Evolutionary conservation across 2,888 invertebrate species (phyloP), one percentile per base, ranked within the genome.

Genomic region (Himalopsyche kuldschensis): DNA sequence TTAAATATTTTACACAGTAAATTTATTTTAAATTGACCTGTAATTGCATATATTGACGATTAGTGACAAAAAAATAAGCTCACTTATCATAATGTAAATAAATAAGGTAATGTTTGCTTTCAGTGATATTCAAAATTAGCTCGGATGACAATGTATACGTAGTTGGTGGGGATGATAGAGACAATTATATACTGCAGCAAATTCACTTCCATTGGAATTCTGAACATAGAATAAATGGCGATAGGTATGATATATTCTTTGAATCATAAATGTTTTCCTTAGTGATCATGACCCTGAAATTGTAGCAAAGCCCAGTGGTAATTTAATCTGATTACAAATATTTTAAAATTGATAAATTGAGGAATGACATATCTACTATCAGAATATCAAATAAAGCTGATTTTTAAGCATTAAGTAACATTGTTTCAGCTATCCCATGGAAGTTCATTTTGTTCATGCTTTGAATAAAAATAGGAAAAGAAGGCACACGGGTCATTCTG

Each of bases 131-230:
- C 87, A 90, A 89, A 80, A 88, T 90, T n/a, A 32, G 79, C 4
- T 90, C 91, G 0, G 89, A 89, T 0, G 86, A 87, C 11, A 85
- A 87, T 0, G 89, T 90, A 86, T 90, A 90, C 82, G 90, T 93
- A 0, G 88, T 88, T 3, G 95, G 95, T 0, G 95, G 95, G 0
- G 93, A 93, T 3, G 88, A 95, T 76, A 89, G 90, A 69, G 90
- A 91, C 41, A 88, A 89, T 1, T 96, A 94, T 88, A 88, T 92
- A 1, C 90, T 96, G 79, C 94, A 95, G 82, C 95, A 96, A 89
- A 90, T 96, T 79, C 96, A 97, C 88, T 95, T 97, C 89, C 97
- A 97, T 88, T 97, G 96, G 96, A 93, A 94, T 78, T 96, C 97
- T 0, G 97, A 97, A 88, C 97, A 97, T 88, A 94, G 94, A 0